These are phyloP conservation scores for Pantala flavescens DNA, from an alignment of 1,140 invertebrate species.

Conservation along the genomic window DNA sequence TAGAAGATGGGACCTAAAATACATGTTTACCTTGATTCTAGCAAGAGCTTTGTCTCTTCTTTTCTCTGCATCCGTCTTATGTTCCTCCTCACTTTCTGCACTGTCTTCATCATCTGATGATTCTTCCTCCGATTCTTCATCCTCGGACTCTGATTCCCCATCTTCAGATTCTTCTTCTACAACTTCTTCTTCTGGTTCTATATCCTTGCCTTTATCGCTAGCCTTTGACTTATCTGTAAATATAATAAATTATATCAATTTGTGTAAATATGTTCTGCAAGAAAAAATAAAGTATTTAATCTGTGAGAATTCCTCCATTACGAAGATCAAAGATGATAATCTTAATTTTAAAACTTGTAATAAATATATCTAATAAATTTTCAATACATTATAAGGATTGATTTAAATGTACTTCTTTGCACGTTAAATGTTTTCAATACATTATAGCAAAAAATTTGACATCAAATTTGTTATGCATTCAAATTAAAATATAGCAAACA, in stretches of 20 bases:
- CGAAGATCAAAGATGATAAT: too few relatives aligned
- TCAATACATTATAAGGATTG: too few relatives aligned
- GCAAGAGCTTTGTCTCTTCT: conserved; percentile 50
- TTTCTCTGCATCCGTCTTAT: conserved; percentile 50
- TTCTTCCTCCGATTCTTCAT: conserved; percentile 22
- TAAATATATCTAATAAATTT: too few relatives aligned
- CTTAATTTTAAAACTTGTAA: too few relatives aligned
- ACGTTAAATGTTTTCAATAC: too few relatives aligned
- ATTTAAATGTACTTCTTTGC: too few relatives aligned
- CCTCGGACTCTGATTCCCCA: conserved; percentile 24
- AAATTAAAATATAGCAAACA: too few relatives aligned
- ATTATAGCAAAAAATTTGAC: too few relatives aligned
- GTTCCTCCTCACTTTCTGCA: conserved; percentile 38
- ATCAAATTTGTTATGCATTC: too few relatives aligned
- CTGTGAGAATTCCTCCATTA: too few relatives aligned
- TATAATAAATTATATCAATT: background rate
- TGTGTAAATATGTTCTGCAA: background rate
- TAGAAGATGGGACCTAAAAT: background rate
- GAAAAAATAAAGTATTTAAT: background rate
- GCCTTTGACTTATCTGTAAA: conserved; percentile 13
- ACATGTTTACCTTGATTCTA: conserved; percentile 52
- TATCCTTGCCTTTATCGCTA: conserved; percentile 8
- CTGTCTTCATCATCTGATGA: conserved; percentile 23
- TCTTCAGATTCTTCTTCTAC: conserved; percentile 28
- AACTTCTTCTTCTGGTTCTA: conserved; percentile 17